These are phyloP conservation scores for Lomographa bimaculata DNA, from an alignment of 2,888 invertebrate genomes.

Conservation along the genomic window DNA sequence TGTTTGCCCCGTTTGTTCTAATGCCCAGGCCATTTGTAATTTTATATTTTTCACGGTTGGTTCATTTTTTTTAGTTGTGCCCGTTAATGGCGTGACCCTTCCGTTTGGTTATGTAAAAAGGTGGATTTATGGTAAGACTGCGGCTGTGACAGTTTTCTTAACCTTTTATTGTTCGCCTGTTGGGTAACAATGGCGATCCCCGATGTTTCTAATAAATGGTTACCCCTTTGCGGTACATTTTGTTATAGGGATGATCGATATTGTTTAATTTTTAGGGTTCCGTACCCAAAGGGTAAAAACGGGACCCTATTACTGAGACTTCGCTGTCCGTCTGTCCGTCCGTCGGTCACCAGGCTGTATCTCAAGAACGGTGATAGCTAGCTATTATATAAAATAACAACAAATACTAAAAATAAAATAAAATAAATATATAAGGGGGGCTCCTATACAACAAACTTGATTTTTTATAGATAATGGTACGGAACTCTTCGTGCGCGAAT, in stretches of 20 bases:
- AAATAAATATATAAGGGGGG: too few relatives aligned
- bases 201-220: slow-evolving; percentile 1
- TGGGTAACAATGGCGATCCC: slow-evolving; percentile 5
- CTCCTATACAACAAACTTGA: too few relatives aligned
- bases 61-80: slow-evolving; percentile 57
- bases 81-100: slow-evolving; percentile 61
- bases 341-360: too few relatives aligned
- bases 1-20: slow-evolving; percentile 73
- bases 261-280: too few relatives aligned
- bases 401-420: too few relatives aligned
- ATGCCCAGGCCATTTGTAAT: slow-evolving; percentile 79
- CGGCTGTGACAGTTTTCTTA: slow-evolving; percentile 18
- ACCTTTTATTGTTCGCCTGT: slow-evolving; percentile 23
- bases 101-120: slow-evolving; percentile 60
- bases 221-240: not conserved
- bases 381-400: too few relatives aligned
- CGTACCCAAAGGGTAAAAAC: too few relatives aligned
- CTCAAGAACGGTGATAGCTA: too few relatives aligned
- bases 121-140: slow-evolving; percentile 33
- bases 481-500: too few relatives aligned
- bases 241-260: not conserved
- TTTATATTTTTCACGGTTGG: slow-evolving; percentile 61
- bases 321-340: too few relatives aligned
- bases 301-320: too few relatives aligned
- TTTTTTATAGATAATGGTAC: too few relatives aligned